Evolutionary conservation across 2,888 invertebrate genomes (phyloP).

Genomic region (Acanthopleura granulata): DNA sequence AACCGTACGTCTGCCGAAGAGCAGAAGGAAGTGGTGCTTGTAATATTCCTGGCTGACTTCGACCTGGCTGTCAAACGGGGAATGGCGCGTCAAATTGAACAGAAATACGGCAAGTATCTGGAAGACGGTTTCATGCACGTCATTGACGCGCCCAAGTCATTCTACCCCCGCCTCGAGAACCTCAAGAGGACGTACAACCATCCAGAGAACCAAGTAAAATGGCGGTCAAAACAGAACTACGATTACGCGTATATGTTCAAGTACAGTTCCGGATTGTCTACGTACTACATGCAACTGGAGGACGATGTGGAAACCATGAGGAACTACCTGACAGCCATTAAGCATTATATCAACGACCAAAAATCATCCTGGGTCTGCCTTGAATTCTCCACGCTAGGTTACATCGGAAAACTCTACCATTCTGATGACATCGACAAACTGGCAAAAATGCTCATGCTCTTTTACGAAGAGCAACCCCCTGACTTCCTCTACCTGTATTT

Average conservation of each 20-base stretch:
- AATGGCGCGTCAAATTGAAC: slow-evolving; percentile 38
- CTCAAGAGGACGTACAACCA: slow-evolving; percentile 61
- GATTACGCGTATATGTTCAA: slow-evolving; percentile 68
- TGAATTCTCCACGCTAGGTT: slow-evolving; percentile 55
- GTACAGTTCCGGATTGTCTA: slow-evolving; percentile 60
- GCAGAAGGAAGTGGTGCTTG: slow-evolving; percentile 59
- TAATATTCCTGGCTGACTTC: slow-evolving; percentile 69
- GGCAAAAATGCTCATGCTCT: slow-evolving; percentile 62
- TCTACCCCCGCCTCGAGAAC: slow-evolving; percentile 42
- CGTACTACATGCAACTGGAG: slow-evolving; percentile 68
- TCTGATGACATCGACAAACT: slow-evolving; percentile 40
- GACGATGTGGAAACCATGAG: slow-evolving; percentile 66
- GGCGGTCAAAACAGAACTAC: slow-evolving; percentile 70
- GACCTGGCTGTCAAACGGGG: slow-evolving; percentile 48
- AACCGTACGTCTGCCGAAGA: slow-evolving; percentile 59
- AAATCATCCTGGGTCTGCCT: slow-evolving; percentile 45
- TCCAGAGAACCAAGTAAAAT: slow-evolving; percentile 58
- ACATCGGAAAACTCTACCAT: slow-evolving; percentile 50
- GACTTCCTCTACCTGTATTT: slow-evolving; percentile 49
- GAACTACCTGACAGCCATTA: slow-evolving; percentile 62
- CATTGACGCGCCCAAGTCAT: slow-evolving; percentile 50
- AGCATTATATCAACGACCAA: slow-evolving; percentile 59
- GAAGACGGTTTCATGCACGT: slow-evolving; percentile 61
- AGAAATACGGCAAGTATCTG: slow-evolving; percentile 36
- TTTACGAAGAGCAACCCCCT: slow-evolving; percentile 49